Evolutionary conservation across 2,797 vertebrate genomes (phyloP).

Genomic region (Rhynchonycteris naso): DNA sequence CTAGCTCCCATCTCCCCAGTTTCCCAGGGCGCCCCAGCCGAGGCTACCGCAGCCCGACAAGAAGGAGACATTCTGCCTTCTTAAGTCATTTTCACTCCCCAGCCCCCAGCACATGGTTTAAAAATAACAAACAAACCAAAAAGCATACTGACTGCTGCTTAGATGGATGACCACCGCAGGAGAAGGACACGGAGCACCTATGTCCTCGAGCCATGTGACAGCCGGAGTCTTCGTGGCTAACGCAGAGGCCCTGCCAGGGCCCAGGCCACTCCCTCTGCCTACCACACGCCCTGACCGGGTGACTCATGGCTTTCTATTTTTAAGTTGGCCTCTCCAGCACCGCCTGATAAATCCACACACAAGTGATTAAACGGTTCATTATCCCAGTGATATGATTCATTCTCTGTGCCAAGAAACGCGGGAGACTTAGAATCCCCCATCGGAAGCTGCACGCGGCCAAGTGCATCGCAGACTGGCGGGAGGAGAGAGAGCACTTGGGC

Average conservation of each 20-base stretch:
- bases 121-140: too few relatives aligned
- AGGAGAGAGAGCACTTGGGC: conserved; percentile 70
- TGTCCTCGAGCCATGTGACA: conserved; percentile 50
- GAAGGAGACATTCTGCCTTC: neutral
- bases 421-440: conserved; percentile 71
- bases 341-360: conserved; percentile 91
- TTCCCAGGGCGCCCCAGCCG: neutral
- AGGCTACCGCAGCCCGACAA: neutral
- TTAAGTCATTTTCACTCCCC: neutral
- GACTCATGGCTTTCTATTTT: conserved; percentile 87
- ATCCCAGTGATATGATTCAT: conserved; percentile 89
- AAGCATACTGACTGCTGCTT: conserved; percentile 18
- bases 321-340: conserved; percentile 86
- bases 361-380: conserved; percentile 91
- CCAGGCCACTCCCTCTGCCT: neutral
- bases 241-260: conserved; percentile 55
- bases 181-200: conserved; percentile 37
- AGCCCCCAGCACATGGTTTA: neutral
- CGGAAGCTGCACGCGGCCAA: conserved; percentile 77
- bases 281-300: conserved; percentile 67
- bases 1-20: neutral
- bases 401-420: conserved; percentile 81
- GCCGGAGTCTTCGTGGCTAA: conserved; percentile 79
- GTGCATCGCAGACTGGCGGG: conserved; percentile 82
- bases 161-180: conserved; percentile 56